Percentiles rank a stretch among this genome's conserved stretches.
These are phyloP conservation scores for Peromyscus maniculatus DNA, from an alignment of 2,113 vertebrate species.

Conservation along the genomic window DNA sequence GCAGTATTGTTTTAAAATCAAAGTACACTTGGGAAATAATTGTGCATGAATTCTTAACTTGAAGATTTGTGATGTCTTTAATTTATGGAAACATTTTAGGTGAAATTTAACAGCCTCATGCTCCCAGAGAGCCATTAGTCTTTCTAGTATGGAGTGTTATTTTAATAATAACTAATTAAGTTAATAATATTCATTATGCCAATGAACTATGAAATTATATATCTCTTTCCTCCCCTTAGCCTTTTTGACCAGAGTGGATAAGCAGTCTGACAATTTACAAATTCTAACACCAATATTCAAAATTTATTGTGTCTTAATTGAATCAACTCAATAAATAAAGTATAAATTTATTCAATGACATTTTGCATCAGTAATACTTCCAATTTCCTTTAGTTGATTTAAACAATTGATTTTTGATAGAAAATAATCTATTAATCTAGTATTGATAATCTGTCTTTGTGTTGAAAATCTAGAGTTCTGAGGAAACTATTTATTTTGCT, in stretches of 20 bases:
- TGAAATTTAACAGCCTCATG: not conserved
- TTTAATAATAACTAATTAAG: conserved; percentile 78
- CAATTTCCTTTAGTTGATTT: conserved; percentile 7
- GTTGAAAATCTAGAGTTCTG: not conserved
- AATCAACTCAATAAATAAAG: conserved; percentile 73
- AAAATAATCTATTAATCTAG: conserved; percentile 24
- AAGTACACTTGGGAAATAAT: conserved; percentile 40
- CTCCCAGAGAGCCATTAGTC: conserved; percentile 10
- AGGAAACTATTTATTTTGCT: conserved; percentile 73
- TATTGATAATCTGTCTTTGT: conserved; percentile 48
- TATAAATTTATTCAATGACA: conserved; percentile 55
- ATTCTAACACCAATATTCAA: conserved; percentile 70
- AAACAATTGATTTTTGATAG: conserved; percentile 76
- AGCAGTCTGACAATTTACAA: conserved; percentile 60
- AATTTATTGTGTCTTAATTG: conserved; percentile 74
- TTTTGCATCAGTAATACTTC: conserved; percentile 49
- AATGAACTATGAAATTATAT: conserved; percentile 74
- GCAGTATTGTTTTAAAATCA: conserved; percentile 34
- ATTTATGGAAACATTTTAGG: conserved; percentile 60
- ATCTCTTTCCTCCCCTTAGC: conserved; percentile 73
- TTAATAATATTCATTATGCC: conserved; percentile 76
- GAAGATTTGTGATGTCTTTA: conserved; percentile 16
- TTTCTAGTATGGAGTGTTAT: conserved; percentile 63
- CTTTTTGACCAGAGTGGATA: conserved; percentile 73
- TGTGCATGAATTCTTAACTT: conserved; percentile 40